A percentile compares a stretch with the other conserved stretches of the same genome.
Conservation (phyloP, 2,888 invertebrate species). For the Lasioglossum malachurum region DNA sequence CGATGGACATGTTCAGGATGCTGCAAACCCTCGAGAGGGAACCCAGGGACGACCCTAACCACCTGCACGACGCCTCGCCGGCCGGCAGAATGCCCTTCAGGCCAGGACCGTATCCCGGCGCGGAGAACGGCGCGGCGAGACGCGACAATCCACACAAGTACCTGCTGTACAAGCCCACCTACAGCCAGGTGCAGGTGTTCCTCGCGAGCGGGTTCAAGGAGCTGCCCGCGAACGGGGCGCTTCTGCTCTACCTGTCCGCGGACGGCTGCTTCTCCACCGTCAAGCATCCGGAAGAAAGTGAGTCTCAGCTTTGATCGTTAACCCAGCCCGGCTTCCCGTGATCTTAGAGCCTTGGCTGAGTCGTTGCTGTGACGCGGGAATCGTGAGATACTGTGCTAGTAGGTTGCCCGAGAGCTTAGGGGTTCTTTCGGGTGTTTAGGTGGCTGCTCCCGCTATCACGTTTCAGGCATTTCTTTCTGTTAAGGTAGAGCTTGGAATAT, state of each 20-base stretch:
- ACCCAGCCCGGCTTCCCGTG: slow-evolving; percentile 22
- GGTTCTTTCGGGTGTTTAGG: background rate
- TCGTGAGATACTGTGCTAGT: background rate
- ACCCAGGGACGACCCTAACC: slow-evolving; percentile 93
- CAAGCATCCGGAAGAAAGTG: slow-evolving; percentile 96
- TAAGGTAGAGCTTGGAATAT: slow-evolving; percentile 1
- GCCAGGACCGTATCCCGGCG: slow-evolving; percentile 86
- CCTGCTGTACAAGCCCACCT: slow-evolving; percentile 97
- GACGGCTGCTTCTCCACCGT: slow-evolving; percentile 94
- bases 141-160: slow-evolving; percentile 98
- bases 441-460: background rate
- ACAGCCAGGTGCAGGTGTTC: slow-evolving; percentile 97
- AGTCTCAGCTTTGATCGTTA: slow-evolving; percentile 80
- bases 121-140: slow-evolving; percentile 91
- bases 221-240: slow-evolving; percentile 95
- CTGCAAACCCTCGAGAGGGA: slow-evolving; percentile 97
- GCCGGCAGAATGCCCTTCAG: slow-evolving; percentile 88
- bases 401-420: background rate
- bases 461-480: background rate
- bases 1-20: slow-evolving; percentile 99
- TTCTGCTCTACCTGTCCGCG: slow-evolving; percentile 97
- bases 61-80: slow-evolving; percentile 90
- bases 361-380: slow-evolving; percentile 16
- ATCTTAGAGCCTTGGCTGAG: slow-evolving; percentile 59
- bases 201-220: slow-evolving; percentile 97